Evolutionary conservation across 2,113 vertebrate genomes (phyloP).

Genomic region (Dicentrarchus labrax): DNA sequence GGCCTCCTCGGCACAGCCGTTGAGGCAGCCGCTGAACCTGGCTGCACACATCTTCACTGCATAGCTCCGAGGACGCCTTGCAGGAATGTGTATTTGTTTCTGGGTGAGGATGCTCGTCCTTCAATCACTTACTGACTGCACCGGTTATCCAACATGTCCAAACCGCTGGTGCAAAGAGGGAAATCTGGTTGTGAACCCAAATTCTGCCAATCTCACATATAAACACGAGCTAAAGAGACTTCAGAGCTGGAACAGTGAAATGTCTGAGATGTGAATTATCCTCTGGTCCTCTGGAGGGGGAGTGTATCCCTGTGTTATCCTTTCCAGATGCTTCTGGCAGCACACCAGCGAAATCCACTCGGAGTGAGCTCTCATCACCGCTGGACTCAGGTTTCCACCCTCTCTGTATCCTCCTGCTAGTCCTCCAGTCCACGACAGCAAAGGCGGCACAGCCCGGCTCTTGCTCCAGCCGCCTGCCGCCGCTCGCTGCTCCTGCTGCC

Average conservation of each 20-base stretch:
- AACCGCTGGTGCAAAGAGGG: conserved; percentile 18
- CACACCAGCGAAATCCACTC: conserved; percentile 67
- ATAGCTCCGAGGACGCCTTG: conserved; percentile 40
- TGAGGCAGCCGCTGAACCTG: conserved; percentile 83
- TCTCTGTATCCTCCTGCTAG: conserved; percentile 18
- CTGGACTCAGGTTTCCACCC: conserved; percentile 69
- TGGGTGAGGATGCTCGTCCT: neutral
- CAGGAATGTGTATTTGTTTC: conserved; percentile 23
- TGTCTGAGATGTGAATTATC: conserved; percentile 59
- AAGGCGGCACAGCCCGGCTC: conserved; percentile 20
- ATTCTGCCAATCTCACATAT: neutral
- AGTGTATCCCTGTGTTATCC: conserved; percentile 72
- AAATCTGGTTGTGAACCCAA: conserved; percentile 13
- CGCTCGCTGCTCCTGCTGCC: conserved; percentile 18
- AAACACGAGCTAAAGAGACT: conserved; percentile 22
- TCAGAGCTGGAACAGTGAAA: conserved; percentile 15
- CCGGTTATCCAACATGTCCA: conserved; percentile 37
- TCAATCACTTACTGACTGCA: conserved; percentile 15
- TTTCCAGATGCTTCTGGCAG: conserved; percentile 84
- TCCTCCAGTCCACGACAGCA: conserved; percentile 42
- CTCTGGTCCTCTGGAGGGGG: conserved; percentile 62
- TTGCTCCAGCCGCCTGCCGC: conserved; percentile 11
- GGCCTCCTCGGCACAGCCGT: conserved; percentile 86
- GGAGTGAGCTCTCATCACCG: conserved; percentile 68
- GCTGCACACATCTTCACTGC: conserved; percentile 87